These are phyloP conservation scores for Bombus fervidus DNA, from an alignment of 1,140 invertebrate species.

Conservation along the genomic window DNA sequence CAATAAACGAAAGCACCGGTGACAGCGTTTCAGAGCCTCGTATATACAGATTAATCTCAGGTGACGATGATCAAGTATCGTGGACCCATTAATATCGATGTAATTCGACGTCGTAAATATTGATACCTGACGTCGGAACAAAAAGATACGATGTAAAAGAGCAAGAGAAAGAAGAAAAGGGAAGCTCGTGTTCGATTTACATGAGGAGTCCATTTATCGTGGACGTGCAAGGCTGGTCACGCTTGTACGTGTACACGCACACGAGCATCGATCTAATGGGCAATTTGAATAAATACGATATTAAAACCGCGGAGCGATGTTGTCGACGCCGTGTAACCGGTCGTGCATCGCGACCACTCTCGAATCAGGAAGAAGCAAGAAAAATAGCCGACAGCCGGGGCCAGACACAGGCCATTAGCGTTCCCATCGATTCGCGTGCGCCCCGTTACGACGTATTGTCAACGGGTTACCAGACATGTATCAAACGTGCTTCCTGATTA, in stretches of 20 bases:
- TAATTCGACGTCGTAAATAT: slow-evolving; percentile 61
- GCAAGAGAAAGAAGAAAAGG: too few species aligned
- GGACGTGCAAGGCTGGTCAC: not conserved
- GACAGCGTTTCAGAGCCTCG: not conserved
- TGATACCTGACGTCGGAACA: slow-evolving; percentile 23
- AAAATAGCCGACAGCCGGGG: slow-evolving; percentile 51
- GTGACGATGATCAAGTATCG: slow-evolving; percentile 42
- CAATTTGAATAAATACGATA: slow-evolving; percentile 68
- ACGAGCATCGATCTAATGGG: slow-evolving; percentile 43
- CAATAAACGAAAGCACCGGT: not conserved
- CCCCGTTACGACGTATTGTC: slow-evolving; percentile 51
- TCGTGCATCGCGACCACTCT: slow-evolving; percentile 47
- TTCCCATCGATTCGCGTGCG: slow-evolving; percentile 55
- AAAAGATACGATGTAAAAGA: not conserved
- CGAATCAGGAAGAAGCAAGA: slow-evolving; percentile 59
- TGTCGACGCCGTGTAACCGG: slow-evolving; percentile 60
- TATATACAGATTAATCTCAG: slow-evolving; percentile 2
- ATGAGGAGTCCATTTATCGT: slow-evolving; percentile 62
- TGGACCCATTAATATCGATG: slow-evolving; percentile 10
- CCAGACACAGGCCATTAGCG: slow-evolving; percentile 55
- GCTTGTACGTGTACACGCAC: not conserved
- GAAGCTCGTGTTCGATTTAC: slow-evolving; percentile 55
- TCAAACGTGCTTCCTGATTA: slow-evolving; percentile 40
- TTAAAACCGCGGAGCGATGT: slow-evolving; percentile 47
- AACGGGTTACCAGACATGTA: slow-evolving; percentile 12